Evolutionary conservation across 2,113 vertebrate species (phyloP).

Genomic region (Saguinus imperator): DNA sequence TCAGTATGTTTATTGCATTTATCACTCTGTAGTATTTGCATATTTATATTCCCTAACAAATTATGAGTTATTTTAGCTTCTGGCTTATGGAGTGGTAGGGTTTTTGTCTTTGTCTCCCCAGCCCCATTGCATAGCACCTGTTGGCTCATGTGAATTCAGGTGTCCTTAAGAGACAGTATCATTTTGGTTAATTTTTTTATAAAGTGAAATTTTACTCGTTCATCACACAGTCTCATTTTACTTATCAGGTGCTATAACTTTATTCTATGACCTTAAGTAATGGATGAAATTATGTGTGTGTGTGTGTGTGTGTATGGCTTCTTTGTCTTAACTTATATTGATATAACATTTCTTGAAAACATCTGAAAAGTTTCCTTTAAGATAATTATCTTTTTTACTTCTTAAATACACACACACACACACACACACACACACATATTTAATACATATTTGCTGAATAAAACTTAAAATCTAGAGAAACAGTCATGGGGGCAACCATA

Average conservation of each 20-base stretch:
- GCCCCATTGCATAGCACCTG: background rate
- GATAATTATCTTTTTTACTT: too few species aligned
- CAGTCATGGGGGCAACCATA: background rate
- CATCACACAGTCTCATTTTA: background rate
- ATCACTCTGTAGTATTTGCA: background rate
- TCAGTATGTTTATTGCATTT: background rate
- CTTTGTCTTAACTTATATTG: too few species aligned
- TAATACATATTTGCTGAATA: background rate
- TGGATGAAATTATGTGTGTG: background rate
- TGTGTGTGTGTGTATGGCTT: too few species aligned
- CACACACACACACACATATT: too few species aligned
- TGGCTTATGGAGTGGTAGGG: background rate
- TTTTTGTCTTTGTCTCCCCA: background rate
- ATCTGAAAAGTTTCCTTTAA: too few species aligned
- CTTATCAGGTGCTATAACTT: background rate
- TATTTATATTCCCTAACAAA: background rate
- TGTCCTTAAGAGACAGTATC: background rate
- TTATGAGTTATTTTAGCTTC: background rate
- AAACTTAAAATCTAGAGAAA: background rate
- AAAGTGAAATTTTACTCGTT: background rate
- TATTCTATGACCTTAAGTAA: background rate
- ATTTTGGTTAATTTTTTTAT: background rate
- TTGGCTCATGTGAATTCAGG: background rate
- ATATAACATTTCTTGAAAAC: too few species aligned
- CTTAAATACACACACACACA: too few species aligned